Evolutionary conservation across 1,140 invertebrate genomes (phyloP).

Genomic region (Orussus abietinus): DNA sequence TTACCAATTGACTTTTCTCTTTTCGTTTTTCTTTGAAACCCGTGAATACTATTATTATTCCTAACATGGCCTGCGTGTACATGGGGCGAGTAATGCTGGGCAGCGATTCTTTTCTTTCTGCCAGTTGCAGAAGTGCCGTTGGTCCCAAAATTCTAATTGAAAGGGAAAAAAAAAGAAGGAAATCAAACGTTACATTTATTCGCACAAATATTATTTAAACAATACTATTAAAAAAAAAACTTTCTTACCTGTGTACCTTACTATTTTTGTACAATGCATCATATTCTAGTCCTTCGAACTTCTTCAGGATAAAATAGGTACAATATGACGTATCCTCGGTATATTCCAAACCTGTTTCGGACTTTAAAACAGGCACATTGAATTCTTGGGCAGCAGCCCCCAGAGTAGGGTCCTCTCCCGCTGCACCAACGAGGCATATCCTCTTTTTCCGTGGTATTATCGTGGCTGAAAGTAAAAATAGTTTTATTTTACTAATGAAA

Average conservation of each 20-base stretch:
- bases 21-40: conserved; percentile 84
- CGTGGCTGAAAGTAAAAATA: conserved; percentile 29
- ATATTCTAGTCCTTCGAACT: conserved; percentile 66
- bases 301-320: conserved; percentile 68
- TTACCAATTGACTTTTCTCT: conserved; percentile 82
- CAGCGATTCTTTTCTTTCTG: conserved; percentile 65
- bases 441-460: conserved; percentile 53
- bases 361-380: conserved; percentile 61
- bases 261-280: conserved; percentile 61
- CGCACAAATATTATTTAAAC: conserved; percentile 2
- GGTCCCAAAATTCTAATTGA: conserved; percentile 67
- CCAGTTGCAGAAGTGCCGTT: conserved; percentile 71
- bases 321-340: conserved; percentile 57
- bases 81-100: conserved; percentile 73
- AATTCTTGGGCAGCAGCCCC: conserved; percentile 60
- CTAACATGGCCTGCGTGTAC: conserved; percentile 81
- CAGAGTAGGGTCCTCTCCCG: conserved; percentile 53
- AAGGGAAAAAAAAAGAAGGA: conserved; percentile 24
- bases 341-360: conserved; percentile 60
- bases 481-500: no score
- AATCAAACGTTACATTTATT: conserved; percentile 13
- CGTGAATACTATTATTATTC: conserved; percentile 83
- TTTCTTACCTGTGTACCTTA: conserved; percentile 62
- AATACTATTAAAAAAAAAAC: conserved; percentile 12
- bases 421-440: conserved; percentile 61